Base-by-base conservation (phyloP, 2,888 invertebrate genomes). In the Anoncus sp. region DNA sequence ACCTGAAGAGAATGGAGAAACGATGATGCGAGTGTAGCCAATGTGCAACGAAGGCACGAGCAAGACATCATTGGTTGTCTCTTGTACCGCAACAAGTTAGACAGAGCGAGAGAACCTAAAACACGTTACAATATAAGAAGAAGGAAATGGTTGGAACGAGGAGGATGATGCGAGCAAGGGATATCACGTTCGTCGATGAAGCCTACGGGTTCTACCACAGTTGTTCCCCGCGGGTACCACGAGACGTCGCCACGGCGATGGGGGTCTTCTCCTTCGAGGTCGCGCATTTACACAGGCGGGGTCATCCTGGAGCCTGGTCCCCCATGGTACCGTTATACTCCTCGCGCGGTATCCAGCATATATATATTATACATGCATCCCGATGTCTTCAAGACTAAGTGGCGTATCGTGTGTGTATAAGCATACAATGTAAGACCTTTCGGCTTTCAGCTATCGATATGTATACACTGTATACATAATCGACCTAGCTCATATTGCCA, bases 271-370 rank as follows among this genome's bases (percentile, higher is more conserved):
- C 81, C 84, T 83, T 80, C 81, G 89, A 88, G 89, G 89, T 90
- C 89, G 86, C 83, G 86, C 89, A 86, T 89, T 89, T 88, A 87
- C 88, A 89, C 87, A 87, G 87, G 85, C 86, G 86, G 88, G 90
- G 90, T 90, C 90, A 90, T 85, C 85, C 83, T 27, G 51, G 38
- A 47, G 71, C 70, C 65, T 81, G 82, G 88, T 87, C 86, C 86
- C 85, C 85, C 77, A 75, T 71, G 82, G 87, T 89, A 89, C 89
- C 89, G 89, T 89, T 89, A 71, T 51, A 89, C 79, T 63, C 63
- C 71, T 71, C 63, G 69, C 79, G 66, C 77, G 75, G 83, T 82
- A 82, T 81, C 81, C 73, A 84, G 79, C 84, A 84, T 85, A 87
- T 87, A 55, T 24, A 67, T 22, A 35, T 59, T 60, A 38, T 47